Conservation (phyloP, 2,113 vertebrate genomes). For the Pygoscelis antarcticus region DNA sequence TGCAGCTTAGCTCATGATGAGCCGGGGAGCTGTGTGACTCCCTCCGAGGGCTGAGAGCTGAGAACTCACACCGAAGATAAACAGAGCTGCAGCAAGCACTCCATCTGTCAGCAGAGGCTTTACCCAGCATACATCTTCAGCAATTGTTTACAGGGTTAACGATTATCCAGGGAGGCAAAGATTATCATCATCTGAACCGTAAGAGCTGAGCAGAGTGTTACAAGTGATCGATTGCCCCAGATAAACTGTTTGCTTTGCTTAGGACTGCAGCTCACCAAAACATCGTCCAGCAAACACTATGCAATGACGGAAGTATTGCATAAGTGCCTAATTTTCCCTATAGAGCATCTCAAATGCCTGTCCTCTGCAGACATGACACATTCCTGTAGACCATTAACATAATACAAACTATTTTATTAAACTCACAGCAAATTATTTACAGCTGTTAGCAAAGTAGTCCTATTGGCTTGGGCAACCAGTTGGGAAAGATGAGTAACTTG, state of each 20-base stretch:
- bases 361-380: background rate
- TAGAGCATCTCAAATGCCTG: background rate
- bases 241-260: background rate
- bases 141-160: background rate
- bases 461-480: background rate
- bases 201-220: background rate
- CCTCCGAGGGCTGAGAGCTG: background rate
- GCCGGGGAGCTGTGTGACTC: background rate
- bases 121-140: background rate
- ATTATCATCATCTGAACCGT: background rate
- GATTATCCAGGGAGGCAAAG: slow-evolving; percentile 2
- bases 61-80: background rate
- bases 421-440: background rate
- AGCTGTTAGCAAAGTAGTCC: background rate
- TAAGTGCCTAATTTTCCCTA: background rate
- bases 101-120: background rate
- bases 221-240: background rate
- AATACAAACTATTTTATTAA: background rate
- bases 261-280: background rate
- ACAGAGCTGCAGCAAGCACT: background rate
- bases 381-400: background rate
- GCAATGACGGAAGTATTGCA: background rate
- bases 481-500: background rate
- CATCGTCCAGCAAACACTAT: background rate
- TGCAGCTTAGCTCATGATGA: background rate